Evolutionary conservation across 2,797 vertebrate genomes (phyloP).

Genomic region (Sebastes minor): DNA sequence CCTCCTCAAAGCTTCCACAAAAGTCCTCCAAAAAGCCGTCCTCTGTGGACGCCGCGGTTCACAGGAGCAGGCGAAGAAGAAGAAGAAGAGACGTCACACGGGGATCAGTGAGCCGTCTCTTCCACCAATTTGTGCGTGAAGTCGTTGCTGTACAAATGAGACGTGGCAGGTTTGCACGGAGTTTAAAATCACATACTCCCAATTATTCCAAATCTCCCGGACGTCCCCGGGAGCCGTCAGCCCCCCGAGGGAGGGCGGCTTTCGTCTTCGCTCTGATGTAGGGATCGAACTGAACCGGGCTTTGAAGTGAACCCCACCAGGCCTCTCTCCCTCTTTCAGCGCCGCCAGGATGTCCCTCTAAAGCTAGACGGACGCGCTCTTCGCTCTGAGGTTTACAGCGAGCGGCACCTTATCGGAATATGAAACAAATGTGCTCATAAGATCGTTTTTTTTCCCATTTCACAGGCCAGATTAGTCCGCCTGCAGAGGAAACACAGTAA

Average conservation of each 20-base stretch:
- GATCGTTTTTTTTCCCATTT: not conserved
- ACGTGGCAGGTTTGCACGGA: not conserved
- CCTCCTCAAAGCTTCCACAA: not conserved
- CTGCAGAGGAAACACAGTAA: conserved; percentile 19
- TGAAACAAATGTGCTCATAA: conserved; percentile 39
- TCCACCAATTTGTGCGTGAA: not conserved
- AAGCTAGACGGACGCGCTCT: not conserved
- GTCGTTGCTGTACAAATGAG: not conserved
- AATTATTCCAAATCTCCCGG: not conserved
- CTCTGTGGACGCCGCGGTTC: not conserved
- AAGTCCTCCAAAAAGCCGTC: not conserved
- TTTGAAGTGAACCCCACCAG: conserved; percentile 13
- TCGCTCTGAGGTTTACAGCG: too few species aligned
- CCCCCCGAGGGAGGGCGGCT: not conserved
- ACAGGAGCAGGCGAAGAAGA: not conserved
- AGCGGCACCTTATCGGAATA: not conserved
- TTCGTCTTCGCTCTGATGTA: not conserved
- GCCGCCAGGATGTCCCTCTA: not conserved
- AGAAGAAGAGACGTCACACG: not conserved
- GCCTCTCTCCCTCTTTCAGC: not conserved
- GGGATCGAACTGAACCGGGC: not conserved
- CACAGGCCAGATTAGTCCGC: conserved; percentile 11
- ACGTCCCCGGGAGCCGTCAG: not conserved
- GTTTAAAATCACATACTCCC: not conserved
- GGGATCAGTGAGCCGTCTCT: not conserved